phyloP scores from a whole-genome alignment of 1,140 invertebrate genomes.

The Bombus confusus region DNA sequence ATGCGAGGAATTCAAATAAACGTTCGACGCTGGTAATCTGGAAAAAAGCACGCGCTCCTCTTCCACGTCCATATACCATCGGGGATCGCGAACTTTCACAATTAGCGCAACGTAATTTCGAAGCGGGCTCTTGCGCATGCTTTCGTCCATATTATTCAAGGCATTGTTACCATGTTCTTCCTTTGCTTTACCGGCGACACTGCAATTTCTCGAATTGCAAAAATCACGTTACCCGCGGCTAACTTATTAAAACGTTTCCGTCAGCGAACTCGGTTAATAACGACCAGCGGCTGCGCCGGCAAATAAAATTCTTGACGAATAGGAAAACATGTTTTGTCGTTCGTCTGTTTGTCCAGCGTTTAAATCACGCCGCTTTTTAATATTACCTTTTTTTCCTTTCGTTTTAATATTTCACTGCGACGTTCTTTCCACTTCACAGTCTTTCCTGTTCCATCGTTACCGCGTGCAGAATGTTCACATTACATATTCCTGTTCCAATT shows the following conservation, averaged over 20 bases:
- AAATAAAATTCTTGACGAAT: slow-evolving; percentile 37
- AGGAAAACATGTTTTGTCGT: slow-evolving; percentile 12
- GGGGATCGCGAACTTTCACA: slow-evolving; percentile 21
- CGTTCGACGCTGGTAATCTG: slow-evolving; percentile 14
- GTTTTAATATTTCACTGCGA: slow-evolving; percentile 24
- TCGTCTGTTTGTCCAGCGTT: not conserved
- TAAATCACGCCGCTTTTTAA: not conserved
- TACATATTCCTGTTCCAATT: not conserved
- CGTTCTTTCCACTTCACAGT: not conserved
- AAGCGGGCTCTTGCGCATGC: not conserved
- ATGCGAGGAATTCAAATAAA: slow-evolving; percentile 44
- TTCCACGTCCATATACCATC: not conserved
- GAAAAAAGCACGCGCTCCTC: not conserved
- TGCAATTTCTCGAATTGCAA: slow-evolving; percentile 43
- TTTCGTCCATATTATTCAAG: not conserved
- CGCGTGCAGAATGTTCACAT: not conserved
- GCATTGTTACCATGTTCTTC: not conserved
- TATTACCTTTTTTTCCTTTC: not conserved
- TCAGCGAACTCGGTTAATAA: slow-evolving; percentile 11
- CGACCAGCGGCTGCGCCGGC: not conserved
- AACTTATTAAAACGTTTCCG: slow-evolving; percentile 44
- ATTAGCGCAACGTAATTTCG: slow-evolving; percentile 19
- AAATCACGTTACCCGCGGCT: not conserved
- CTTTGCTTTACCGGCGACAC: not conserved
- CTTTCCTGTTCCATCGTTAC: not conserved